Evolutionary conservation across 2,888 invertebrate species (phyloP), one percentile per base, ranked within the genome.

Genomic region (Ctena decussata): DNA sequence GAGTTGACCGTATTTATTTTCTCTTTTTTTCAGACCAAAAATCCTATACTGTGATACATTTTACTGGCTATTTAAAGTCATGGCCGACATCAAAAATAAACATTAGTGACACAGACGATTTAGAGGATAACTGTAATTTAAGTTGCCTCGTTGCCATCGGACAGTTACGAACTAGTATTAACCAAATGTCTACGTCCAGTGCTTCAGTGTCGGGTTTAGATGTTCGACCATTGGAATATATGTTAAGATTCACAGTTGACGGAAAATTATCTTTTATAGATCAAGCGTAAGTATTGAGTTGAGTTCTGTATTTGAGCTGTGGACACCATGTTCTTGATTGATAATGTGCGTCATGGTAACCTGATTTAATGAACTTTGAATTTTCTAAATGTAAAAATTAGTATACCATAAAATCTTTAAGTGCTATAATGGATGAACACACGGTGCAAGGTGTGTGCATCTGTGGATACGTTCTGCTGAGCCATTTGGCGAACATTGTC

Each of bases 261-360:
- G 98, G 98, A 6, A 99, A 98, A 96, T 98, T 98, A 96, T 96
- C 98, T 3, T 98, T 98, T 95, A 98, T 98, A 5, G 99, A 99
- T 95, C 98, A 98, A 96, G 97, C 98, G 98, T 98, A 90, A 92
- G 95, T 92, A 78, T 70, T 2, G 21, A 21, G 6, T 46, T 46
- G n/a, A n/a, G n/a, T n/a, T n/a, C n/a, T n/a, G n/a, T n/a, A n/a
- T n/a, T n/a, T n/a, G n/a, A n/a, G n/a, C n/a, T n/a, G n/a, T n/a
- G n/a, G n/a, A n/a, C n/a, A n/a, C n/a, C n/a, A n/a, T n/a, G n/a
- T n/a, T n/a, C n/a, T n/a, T n/a, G n/a, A n/a, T n/a, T n/a, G n/a
- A n/a, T n/a, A n/a, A n/a, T n/a, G n/a, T n/a, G n/a, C n/a, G n/a
- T n/a, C n/a, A n/a, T n/a, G n/a, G n/a, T n/a, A n/a, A n/a, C n/a